Percentiles rank a stretch among this genome's conserved stretches.
Evolutionary conservation across 2,888 invertebrate genomes (phyloP).

Genomic region (Hypolimnas misippus): DNA sequence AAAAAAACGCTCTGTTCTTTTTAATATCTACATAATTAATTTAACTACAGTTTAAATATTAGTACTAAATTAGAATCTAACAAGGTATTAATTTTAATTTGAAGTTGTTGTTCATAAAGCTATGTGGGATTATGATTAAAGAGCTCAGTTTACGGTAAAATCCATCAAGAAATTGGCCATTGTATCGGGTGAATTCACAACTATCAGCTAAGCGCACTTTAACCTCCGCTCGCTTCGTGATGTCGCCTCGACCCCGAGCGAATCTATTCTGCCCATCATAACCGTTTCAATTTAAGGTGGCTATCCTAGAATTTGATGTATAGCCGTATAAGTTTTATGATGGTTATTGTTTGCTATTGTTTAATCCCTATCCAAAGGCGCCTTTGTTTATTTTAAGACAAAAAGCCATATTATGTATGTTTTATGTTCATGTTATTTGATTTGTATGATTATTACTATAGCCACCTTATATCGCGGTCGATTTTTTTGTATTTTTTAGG

Average conservation of each 20-base stretch:
- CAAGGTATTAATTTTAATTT: conserved; percentile 10
- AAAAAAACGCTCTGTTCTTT: no score
- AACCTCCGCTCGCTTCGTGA: conserved; percentile 74
- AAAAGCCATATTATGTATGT: background rate
- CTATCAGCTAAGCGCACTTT: conserved; percentile 75
- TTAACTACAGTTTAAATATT: no score
- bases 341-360: conserved; percentile 49
- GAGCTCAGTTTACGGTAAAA: conserved; percentile 35
- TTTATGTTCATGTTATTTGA: background rate
- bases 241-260: conserved; percentile 75
- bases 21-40: no score
- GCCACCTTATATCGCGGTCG: no score
- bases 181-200: conserved; percentile 75
- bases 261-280: conserved; percentile 81
- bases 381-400: conserved; percentile 16
- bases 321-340: conserved; percentile 53
- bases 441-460: no score
- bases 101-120: conserved; percentile 21
- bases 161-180: conserved; percentile 76
- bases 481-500: no score
- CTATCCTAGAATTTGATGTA: conserved; percentile 68
- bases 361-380: conserved; percentile 47
- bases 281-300: conserved; percentile 81
- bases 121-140: conserved; percentile 33
- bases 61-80: background rate